Percentiles rank a stretch among this genome's conserved stretches.
These are phyloP conservation scores for Anableps anableps DNA, from an alignment of 2,797 vertebrate species.

Conservation along the genomic window DNA sequence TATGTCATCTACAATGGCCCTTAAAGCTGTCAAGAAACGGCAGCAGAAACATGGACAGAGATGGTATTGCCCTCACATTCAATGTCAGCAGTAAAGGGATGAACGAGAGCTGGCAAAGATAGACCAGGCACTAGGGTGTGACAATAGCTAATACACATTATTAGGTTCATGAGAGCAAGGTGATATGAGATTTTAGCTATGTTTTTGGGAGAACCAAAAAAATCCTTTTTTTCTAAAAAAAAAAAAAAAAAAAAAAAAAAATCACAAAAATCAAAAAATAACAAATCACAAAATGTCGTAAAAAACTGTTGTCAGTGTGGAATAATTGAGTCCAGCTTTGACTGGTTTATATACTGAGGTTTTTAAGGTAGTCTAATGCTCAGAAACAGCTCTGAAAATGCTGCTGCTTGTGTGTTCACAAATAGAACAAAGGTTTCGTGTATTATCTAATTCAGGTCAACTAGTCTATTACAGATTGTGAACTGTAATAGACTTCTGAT, in stretches of 20 bases:
- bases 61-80: conserved; percentile 35
- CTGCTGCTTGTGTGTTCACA: background rate
- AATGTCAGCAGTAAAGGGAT: conserved; percentile 60
- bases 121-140: background rate
- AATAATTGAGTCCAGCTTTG: background rate
- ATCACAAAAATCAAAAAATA: background rate
- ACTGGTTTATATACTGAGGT: background rate
- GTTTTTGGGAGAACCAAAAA: background rate
- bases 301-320: background rate
- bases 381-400: background rate
- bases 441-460: background rate
- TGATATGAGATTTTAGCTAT: background rate
- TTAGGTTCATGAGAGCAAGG: background rate
- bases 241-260: too few relatives aligned
- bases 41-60: conserved; percentile 22
- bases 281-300: background rate
- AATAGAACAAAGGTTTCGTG: background rate
- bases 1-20: conserved; percentile 55
- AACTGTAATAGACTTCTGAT: too few relatives aligned
- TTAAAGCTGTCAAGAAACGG: conserved; percentile 45
- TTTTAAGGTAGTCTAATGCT: background rate
- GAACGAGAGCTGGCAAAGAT: conserved; percentile 33
- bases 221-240: too few relatives aligned
- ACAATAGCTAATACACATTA: background rate
- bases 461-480: too few relatives aligned